Base-by-base conservation (phyloP, 2,888 invertebrate genomes). In the Cheilosia impressa region DNA sequence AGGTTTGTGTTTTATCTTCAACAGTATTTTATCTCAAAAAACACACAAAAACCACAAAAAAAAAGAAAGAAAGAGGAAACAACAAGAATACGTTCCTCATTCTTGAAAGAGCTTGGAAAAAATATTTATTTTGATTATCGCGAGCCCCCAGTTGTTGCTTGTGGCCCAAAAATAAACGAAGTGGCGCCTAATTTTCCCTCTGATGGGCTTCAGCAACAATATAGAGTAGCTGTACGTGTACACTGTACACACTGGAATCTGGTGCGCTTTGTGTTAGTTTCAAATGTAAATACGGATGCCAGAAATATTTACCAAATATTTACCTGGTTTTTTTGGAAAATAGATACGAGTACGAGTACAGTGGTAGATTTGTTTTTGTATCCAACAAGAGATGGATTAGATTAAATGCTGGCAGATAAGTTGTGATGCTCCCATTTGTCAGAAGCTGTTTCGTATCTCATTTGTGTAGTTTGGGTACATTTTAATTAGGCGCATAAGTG, bases 251-350 rank as follows among this genome's bases (percentile, higher is more conserved):
- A 31, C 31, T 7, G 27, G 68, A 55, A 57, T 55, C 27, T 57
- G 38, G 22, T 52, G 66, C 19, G 27, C 19, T 45, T 68, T 58
- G 53, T 45, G 22, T 66, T 77, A 50, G 55, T 50, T 17, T 45
- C 52, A 57, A 58, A 79, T 65, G 72, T 79, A 79, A 79, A 79
- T 79, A 79, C 79, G 79, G 79, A 79, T 79, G 79, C 72, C 65
- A 65, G 72, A 72, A 79, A 79, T 72, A 79, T 79, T 79, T 72
- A 79, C 79, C 72, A 79, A 79, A 79, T 72, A 79, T 79, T 79
- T 79, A 78, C 55, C 45, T 69, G 78, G 69, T 52, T 69, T 57
- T 57, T 78, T 78, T 69, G 69, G 57, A 63, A 78, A 71, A 78
- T 69, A 69, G 68, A 60, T 53, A 77, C 24, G 6, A 6, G 4